Evolutionary conservation across 2,888 invertebrate species (phyloP).

Genomic region (Chironomus riparius): DNA sequence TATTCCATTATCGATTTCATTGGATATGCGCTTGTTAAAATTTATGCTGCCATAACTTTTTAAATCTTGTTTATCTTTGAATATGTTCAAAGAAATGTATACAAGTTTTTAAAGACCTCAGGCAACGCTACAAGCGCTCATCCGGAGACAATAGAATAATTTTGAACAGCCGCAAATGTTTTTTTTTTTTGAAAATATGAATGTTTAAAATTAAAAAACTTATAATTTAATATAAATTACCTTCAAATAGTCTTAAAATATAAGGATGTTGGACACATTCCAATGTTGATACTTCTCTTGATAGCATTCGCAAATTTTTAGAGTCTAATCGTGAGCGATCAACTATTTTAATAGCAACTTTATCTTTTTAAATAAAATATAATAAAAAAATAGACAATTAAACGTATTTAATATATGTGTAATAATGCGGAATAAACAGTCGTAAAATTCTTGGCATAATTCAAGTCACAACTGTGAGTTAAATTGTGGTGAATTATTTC

Average conservation of each 20-base stretch:
- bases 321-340: conserved; percentile 61
- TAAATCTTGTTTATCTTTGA: no score
- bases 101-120: no score
- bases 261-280: conserved; percentile 63
- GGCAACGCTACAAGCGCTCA: no score
- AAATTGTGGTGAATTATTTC: no score
- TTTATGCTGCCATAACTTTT: background rate
- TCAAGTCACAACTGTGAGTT: background rate
- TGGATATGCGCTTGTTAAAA: background rate
- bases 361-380: conserved; percentile 48
- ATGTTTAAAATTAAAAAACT: no score
- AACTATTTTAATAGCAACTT: conserved; percentile 65
- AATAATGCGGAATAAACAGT: background rate
- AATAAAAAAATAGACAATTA: conserved; percentile 31
- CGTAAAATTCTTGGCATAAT: background rate
- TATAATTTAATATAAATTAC: background rate
- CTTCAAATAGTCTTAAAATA: conserved; percentile 48
- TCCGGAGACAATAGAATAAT: no score
- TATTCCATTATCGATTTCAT: background rate
- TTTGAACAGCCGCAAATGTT: background rate
- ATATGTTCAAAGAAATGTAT: no score
- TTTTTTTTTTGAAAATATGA: conserved; percentile 29
- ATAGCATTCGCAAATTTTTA: conserved; percentile 58
- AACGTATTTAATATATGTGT: background rate
- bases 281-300: conserved; percentile 59